phyloP scores from a whole-genome alignment of 2,797 vertebrate genomes.

The Sibirionetta formosa region DNA sequence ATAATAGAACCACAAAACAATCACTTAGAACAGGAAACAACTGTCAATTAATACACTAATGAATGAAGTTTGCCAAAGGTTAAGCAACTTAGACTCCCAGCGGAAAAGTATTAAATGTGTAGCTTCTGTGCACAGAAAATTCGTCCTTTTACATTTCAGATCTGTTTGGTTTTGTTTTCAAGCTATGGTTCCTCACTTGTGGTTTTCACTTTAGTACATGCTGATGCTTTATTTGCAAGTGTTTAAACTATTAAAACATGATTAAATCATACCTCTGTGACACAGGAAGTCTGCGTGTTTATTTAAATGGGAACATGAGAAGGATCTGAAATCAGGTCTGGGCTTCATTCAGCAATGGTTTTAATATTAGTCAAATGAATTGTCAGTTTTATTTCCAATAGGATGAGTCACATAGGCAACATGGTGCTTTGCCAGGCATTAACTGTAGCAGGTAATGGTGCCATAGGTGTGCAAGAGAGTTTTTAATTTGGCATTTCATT shows the following conservation, averaged over 20 bases:
- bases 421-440: not conserved
- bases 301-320: not conserved
- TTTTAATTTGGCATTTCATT: not conserved
- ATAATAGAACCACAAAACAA: conserved; percentile 72
- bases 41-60: conserved; percentile 79
- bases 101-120: not conserved
- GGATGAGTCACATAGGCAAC: not conserved
- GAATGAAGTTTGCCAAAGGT: conserved; percentile 74
- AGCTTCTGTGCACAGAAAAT: not conserved
- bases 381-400: not conserved
- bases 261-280: not conserved
- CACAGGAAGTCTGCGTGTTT: not conserved
- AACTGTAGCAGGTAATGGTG: not conserved
- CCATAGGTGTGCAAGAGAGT: not conserved
- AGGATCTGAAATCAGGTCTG: not conserved
- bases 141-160: not conserved
- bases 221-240: not conserved
- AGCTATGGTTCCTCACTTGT: not conserved
- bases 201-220: rapidly evolving
- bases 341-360: not conserved
- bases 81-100: not conserved
- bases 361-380: not conserved
- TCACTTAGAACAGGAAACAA: conserved; percentile 75
- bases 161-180: not conserved
- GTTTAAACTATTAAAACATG: not conserved